Percentiles rank a stretch among this genome's conserved stretches.
These are phyloP conservation scores for Acheta domesticus DNA, from an alignment of 2,888 invertebrate species.

Conservation along the genomic window DNA sequence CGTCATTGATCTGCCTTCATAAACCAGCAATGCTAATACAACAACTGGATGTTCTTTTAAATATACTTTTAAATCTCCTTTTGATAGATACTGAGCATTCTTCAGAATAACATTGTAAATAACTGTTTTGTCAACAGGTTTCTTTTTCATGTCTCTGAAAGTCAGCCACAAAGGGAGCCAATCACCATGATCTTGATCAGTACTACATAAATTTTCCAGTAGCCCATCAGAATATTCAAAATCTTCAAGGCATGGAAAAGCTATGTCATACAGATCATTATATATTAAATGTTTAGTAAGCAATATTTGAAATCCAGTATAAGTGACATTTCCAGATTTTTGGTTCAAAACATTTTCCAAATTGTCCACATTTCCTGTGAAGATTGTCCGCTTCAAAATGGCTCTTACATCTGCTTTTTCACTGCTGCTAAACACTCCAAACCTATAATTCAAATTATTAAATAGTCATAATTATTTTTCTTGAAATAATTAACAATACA, in stretches of 20 bases:
- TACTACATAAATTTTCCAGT: neutral
- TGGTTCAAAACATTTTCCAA: conserved; percentile 54
- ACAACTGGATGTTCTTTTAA: conserved; percentile 58
- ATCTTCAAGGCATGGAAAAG: conserved; percentile 32
- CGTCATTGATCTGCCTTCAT: conserved; percentile 6
- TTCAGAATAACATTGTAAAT: conserved; percentile 52
- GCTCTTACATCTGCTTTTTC: conserved; percentile 57
- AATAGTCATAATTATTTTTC: neutral
- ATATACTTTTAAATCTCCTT: conserved; percentile 51
- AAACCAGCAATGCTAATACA: conserved; percentile 54
- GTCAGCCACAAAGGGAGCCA: conserved; percentile 53
- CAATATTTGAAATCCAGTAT: conserved; percentile 55
- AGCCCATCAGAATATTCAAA: conserved; percentile 24
- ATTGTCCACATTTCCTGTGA: conserved; percentile 54
- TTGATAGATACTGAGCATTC: conserved; percentile 56
- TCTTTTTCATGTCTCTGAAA: conserved; percentile 51
- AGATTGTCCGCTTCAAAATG: conserved; percentile 59
- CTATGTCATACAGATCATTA: conserved; percentile 23
- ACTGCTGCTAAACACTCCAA: conserved; percentile 60
- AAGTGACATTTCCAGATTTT: conserved; percentile 42
- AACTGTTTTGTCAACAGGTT: conserved; percentile 49
- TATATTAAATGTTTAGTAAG: conserved; percentile 53
- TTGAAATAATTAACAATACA: too few species aligned
- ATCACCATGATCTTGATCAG: conserved; percentile 37
- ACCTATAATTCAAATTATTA: conserved; percentile 44